phyloP scores from a whole-genome alignment of 2,113 vertebrate genomes.

The Phyllostomus discolor region DNA sequence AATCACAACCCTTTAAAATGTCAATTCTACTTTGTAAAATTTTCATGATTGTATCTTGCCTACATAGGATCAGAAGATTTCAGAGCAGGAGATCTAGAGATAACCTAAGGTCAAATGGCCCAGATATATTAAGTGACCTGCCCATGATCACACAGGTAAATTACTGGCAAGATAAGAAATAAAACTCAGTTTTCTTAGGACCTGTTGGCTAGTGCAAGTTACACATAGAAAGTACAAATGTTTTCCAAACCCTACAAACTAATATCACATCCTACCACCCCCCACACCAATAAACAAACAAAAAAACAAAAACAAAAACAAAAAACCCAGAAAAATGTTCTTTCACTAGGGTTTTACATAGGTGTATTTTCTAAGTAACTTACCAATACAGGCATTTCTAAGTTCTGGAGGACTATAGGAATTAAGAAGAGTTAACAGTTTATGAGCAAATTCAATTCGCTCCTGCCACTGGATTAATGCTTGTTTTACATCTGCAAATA shows the following conservation, averaged over 20 bases:
- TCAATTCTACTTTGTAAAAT: conserved; percentile 13
- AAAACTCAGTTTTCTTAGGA: neutral
- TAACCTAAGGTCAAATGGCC: neutral
- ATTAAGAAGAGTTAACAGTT: conserved; percentile 99
- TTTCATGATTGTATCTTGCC: neutral
- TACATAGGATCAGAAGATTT: neutral
- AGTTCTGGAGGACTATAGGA: conserved; percentile 98
- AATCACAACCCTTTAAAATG: neutral
- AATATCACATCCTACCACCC: neutral
- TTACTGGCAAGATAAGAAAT: neutral
- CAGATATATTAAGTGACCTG: neutral
- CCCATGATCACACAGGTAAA: neutral
- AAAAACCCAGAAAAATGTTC: neutral
- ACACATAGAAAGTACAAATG: neutral
- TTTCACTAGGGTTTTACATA: neutral
- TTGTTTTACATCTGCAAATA: conserved; percentile 95
- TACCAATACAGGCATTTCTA: conserved; percentile 95
- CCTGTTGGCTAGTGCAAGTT: neutral
- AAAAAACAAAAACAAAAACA: neutral
- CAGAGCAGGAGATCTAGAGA: neutral
- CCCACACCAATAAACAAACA: neutral
- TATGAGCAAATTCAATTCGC: conserved; percentile 99
- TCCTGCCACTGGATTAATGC: conserved; percentile 99
- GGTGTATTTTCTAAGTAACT: conserved; percentile 55
- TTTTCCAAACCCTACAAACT: neutral